Conservation (phyloP, 2,113 vertebrate species). For the Lasiurus borealis region DNA sequence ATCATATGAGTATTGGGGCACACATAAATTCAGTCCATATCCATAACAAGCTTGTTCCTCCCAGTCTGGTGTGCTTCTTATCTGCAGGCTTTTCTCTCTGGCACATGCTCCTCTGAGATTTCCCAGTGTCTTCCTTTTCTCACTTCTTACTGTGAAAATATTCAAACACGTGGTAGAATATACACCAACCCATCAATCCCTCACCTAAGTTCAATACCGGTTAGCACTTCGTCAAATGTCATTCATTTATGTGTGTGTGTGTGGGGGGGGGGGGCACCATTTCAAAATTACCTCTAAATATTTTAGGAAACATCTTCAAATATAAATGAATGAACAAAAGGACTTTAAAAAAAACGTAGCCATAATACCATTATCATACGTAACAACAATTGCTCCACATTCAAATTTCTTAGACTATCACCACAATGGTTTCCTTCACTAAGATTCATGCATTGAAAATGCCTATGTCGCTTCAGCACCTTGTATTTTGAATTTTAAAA, state of each 20-base stretch:
- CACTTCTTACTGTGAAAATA: slow-evolving; percentile 27
- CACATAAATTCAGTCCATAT: background rate
- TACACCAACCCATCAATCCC: background rate
- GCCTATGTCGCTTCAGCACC: background rate
- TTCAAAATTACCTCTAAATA: slow-evolving; percentile 35
- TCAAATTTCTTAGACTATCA: slow-evolving; percentile 5
- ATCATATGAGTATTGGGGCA: background rate
- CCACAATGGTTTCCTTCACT: background rate
- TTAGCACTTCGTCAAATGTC: background rate
- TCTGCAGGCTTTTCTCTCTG: background rate
- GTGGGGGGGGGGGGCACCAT: background rate
- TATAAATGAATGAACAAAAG: background rate
- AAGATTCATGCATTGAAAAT: background rate
- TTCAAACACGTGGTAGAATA: background rate
- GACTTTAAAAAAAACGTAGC: background rate
- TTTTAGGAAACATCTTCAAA: slow-evolving; percentile 4
- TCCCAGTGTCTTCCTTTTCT: background rate
- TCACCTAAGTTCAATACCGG: background rate
- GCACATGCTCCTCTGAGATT: background rate
- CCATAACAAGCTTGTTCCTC: background rate
- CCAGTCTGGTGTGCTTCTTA: background rate
- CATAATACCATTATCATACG: background rate
- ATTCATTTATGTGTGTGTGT: background rate
- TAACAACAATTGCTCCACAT: background rate
- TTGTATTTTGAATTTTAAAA: background rate